Conservation (phyloP, 2,113 vertebrate species). For the Dipodomys stephensi region DNA sequence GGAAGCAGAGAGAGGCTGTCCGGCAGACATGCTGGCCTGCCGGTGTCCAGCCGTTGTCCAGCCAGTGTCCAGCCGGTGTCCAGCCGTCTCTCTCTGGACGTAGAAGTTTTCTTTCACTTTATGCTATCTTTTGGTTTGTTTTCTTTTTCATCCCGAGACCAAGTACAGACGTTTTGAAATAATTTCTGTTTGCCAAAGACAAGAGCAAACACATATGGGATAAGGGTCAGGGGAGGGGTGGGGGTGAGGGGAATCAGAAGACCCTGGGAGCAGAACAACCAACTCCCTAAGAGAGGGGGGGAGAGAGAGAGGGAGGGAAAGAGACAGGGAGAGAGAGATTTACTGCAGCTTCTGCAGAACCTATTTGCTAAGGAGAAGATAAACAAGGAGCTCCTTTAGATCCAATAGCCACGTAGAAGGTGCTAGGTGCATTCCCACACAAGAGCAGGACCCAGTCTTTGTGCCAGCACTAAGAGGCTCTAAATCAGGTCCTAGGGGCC, state of each 20-base stretch:
- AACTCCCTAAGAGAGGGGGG: constrained; percentile 41
- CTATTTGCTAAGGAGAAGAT: constrained; percentile 78
- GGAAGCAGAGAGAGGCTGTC: constrained; percentile 20
- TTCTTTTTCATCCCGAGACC: constrained; percentile 44
- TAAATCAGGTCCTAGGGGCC: neutral
- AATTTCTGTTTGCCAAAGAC: constrained; percentile 24
- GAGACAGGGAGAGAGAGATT: constrained; percentile 70
- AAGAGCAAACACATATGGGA: neutral
- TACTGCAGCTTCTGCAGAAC: constrained; percentile 72
- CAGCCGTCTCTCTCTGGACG: constrained; percentile 8
- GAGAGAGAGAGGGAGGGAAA: neutral
- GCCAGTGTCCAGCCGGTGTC: no score
- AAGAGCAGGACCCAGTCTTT: constrained; percentile 48
- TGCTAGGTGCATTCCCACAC: constrained; percentile 82
- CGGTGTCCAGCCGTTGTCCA: neutral
- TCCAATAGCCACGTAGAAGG: constrained; percentile 78
- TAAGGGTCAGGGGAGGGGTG: neutral
- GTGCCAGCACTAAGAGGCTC: neutral
- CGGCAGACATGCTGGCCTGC: constrained; percentile 27
- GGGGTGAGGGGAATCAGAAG: constrained; percentile 63
- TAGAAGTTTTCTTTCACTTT: constrained; percentile 49
- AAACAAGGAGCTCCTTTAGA: constrained; percentile 79
- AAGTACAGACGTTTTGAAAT: constrained; percentile 70
- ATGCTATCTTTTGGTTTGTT: constrained; percentile 47
- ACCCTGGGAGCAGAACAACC: constrained; percentile 43